Evolutionary conservation across 2,113 vertebrate species (phyloP), one percentile per base, ranked within the genome.

Genomic region (Todiramphus chloris): DNA sequence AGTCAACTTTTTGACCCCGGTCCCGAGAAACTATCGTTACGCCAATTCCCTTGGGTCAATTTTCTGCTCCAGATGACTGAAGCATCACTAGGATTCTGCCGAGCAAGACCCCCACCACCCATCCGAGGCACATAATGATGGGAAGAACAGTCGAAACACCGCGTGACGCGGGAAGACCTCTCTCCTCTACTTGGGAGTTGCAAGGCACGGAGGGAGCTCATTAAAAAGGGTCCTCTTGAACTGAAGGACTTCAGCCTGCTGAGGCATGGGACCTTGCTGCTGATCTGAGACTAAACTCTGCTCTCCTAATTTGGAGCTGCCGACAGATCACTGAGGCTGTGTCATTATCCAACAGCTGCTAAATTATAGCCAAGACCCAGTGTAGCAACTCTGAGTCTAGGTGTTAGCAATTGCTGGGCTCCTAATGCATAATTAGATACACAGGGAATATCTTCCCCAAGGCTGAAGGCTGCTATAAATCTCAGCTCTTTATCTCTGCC

Each of bases 371-470:
- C 88, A 60, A 94, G 85, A 96, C 94, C 90, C 87, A 73, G 68
- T 53, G 70, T 20, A 85, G 93, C 92, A 80, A 53, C 78, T 73
- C 84, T 3, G 7, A 94, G 90, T 90, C 95, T 96, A 95, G 94
- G 94, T 95, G 94, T 86, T 95, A 88, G 90, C 85, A 81, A 60
- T 81, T 86, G 79, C 93, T 39, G 58, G 56, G 75, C 93, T 94
- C 80, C 90, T 56, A 83, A 62, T 83, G 94, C 83, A 81, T 93
- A 95, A 96, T 95, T 92, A 97, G 94, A 93, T 96, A 95, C 75
- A 51, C 5, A n/a, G 82, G 92, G 94, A 90, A 83, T 96, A 93
- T 84, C 90, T 95, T 93, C 85, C 90, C 90, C 79, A 93, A 88
- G 83, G 93, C 92, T 95, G 88, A 83, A 90, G 88, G 90, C 92